Evolutionary conservation across 2,113 vertebrate species (phyloP).

Genomic region (Heteronetta atricapilla): DNA sequence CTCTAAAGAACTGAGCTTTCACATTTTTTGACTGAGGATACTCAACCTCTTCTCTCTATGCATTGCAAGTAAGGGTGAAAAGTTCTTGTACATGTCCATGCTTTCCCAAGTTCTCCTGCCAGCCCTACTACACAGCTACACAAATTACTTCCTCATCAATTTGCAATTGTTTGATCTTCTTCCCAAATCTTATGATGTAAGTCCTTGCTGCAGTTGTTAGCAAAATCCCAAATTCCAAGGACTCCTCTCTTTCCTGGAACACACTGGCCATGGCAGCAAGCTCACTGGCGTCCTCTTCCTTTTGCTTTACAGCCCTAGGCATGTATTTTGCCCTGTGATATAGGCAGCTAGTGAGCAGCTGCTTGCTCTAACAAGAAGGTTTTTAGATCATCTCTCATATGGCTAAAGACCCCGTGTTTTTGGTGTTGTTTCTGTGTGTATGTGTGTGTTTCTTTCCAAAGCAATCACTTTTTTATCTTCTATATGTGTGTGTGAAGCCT

Average conservation of each 20-base stretch:
- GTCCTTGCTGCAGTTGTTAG: background rate
- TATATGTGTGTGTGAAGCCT: rapidly evolving
- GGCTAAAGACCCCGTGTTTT: background rate
- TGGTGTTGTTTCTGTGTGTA: background rate
- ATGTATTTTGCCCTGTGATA: rapidly evolving
- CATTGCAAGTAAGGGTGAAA: too few relatives aligned
- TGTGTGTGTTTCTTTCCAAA: background rate
- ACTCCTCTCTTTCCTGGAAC: background rate
- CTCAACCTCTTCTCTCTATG: background rate
- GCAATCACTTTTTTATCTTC: background rate
- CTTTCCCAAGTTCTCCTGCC: background rate
- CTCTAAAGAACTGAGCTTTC: background rate
- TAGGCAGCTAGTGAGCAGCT: background rate
- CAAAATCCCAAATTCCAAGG: background rate
- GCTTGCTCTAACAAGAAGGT: background rate
- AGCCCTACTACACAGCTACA: background rate
- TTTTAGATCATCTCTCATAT: background rate
- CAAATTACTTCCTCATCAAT: background rate
- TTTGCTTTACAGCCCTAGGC: background rate
- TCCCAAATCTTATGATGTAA: background rate
- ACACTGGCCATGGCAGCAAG: background rate
- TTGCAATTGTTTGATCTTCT: background rate
- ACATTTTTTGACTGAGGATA: background rate
- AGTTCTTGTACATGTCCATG: background rate
- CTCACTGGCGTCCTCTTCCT: background rate